Evolutionary conservation across 2,888 invertebrate genomes (phyloP).

Genomic region (Cerastis rubricosa): DNA sequence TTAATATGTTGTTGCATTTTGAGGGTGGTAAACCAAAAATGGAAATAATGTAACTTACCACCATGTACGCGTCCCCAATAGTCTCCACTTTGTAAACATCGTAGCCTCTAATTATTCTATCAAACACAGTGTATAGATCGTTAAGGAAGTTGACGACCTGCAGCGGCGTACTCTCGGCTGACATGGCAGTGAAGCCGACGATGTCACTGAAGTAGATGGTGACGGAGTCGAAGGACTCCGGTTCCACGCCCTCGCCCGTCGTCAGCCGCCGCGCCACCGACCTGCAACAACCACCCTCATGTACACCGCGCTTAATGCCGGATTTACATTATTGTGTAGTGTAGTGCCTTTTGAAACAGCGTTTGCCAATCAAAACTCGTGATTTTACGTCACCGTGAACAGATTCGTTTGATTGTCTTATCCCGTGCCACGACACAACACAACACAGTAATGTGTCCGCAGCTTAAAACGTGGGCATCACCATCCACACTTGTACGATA

Average conservation of each 20-base stretch:
- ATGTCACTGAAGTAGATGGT: slow-evolving; percentile 99
- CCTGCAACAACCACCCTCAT: slow-evolving; percentile 87
- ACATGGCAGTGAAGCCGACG: slow-evolving; percentile 98
- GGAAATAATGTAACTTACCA: slow-evolving; percentile 84
- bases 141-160: slow-evolving; percentile 99
- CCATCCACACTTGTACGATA: not conserved
- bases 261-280: slow-evolving; percentile 97
- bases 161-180: slow-evolving; percentile 97
- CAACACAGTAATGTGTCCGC: slow-evolving; percentile 7
- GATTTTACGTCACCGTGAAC: not conserved
- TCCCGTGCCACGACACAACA: not conserved
- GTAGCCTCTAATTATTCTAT: slow-evolving; percentile 98
- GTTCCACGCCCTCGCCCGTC: slow-evolving; percentile 96
- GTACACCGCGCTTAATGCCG: slow-evolving; percentile 23
- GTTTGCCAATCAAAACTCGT: not conserved
- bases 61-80: slow-evolving; percentile 95
- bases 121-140: slow-evolving; percentile 99
- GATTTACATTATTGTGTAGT: slow-evolving; percentile 7
- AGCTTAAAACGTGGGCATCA: slow-evolving; percentile 1
- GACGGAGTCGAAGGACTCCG: slow-evolving; percentile 97
- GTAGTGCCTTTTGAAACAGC: not conserved
- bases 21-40: not conserved
- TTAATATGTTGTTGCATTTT: not conserved
- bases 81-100: slow-evolving; percentile 99
- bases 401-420: not conserved